Percentiles rank a stretch among this genome's conserved stretches.
These are phyloP conservation scores for Scomberomorus guttatus DNA, from an alignment of 2,797 vertebrate species.

Conservation along the genomic window DNA sequence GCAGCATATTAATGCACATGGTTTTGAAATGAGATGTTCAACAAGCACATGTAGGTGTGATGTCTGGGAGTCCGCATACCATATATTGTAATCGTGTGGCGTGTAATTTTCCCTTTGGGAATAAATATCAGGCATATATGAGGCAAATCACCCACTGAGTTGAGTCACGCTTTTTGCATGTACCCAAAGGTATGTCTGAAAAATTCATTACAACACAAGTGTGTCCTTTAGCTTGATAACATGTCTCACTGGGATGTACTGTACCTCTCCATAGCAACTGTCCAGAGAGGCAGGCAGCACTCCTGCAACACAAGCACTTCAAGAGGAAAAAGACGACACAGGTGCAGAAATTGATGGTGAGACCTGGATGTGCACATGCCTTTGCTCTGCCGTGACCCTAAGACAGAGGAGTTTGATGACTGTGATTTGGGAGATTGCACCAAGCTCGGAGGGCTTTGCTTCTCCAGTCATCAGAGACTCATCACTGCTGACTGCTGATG, in stretches of 20 bases:
- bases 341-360: conserved; percentile 42
- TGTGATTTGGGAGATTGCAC: conserved; percentile 68
- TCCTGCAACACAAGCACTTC: conserved; percentile 29
- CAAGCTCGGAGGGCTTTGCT: conserved; percentile 50
- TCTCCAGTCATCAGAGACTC: conserved; percentile 62
- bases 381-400: conserved; percentile 54
- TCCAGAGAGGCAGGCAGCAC: conserved; percentile 25
- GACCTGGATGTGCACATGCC: conserved; percentile 36
- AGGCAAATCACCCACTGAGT: conserved; percentile 4
- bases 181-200: conserved; percentile 10
- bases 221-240: conserved; percentile 39
- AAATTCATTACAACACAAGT: conserved; percentile 29
- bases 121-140: conserved; percentile 1
- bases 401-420: conserved; percentile 57
- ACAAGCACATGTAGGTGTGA: neutral
- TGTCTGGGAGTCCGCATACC: neutral
- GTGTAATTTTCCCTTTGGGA: conserved; percentile 14
- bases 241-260: conserved; percentile 44
- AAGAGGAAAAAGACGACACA: neutral
- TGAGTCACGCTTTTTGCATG: conserved; percentile 32
- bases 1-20: neutral
- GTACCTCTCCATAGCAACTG: conserved; percentile 50
- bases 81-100: neutral
- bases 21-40: too few relatives aligned
- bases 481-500: conserved; percentile 64